Evolutionary conservation across 2,797 vertebrate genomes (phyloP).

Genomic region (Alca torda): DNA sequence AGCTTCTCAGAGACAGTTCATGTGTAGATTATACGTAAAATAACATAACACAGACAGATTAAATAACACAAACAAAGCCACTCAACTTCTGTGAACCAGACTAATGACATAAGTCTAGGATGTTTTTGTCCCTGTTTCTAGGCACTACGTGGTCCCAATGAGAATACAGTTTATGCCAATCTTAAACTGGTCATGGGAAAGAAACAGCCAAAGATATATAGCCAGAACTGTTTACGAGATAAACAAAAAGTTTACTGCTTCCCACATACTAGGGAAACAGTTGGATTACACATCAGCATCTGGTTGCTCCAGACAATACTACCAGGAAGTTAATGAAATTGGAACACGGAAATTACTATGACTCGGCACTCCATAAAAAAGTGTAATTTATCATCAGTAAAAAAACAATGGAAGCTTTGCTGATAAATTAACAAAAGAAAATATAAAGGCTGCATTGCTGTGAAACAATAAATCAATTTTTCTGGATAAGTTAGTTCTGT

Average conservation of each 20-base stretch:
- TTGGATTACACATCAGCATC: slow-evolving; percentile 76
- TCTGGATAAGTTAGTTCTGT: slow-evolving; percentile 31
- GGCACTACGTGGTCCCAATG: background rate
- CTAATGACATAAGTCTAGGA: background rate
- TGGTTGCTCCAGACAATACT: slow-evolving; percentile 76
- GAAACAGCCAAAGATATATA: slow-evolving; percentile 43
- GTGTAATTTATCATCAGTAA: slow-evolving; percentile 67
- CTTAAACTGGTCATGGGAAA: slow-evolving; percentile 64
- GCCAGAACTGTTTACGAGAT: slow-evolving; percentile 64
- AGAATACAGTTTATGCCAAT: background rate
- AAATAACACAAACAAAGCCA: slow-evolving; percentile 27
- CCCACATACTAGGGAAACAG: slow-evolving; percentile 76
- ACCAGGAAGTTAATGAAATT: slow-evolving; percentile 77
- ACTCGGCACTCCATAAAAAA: slow-evolving; percentile 77
- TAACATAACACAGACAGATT: background rate
- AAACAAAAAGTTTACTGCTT: slow-evolving; percentile 72
- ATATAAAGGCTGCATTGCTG: slow-evolving; percentile 10
- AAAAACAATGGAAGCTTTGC: slow-evolving; percentile 71
- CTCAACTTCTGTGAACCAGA: slow-evolving; percentile 24
- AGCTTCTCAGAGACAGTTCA: background rate
- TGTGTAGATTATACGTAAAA: background rate
- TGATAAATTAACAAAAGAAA: slow-evolving; percentile 71
- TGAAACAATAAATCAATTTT: slow-evolving; percentile 41
- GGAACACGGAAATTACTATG: slow-evolving; percentile 77
- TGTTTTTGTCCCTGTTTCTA: slow-evolving; percentile 10